A percentile compares a stretch with the other conserved stretches of the same genome.
phyloP scores from a whole-genome alignment of 1,140 invertebrate genomes.

The Dendroctonus valens region DNA sequence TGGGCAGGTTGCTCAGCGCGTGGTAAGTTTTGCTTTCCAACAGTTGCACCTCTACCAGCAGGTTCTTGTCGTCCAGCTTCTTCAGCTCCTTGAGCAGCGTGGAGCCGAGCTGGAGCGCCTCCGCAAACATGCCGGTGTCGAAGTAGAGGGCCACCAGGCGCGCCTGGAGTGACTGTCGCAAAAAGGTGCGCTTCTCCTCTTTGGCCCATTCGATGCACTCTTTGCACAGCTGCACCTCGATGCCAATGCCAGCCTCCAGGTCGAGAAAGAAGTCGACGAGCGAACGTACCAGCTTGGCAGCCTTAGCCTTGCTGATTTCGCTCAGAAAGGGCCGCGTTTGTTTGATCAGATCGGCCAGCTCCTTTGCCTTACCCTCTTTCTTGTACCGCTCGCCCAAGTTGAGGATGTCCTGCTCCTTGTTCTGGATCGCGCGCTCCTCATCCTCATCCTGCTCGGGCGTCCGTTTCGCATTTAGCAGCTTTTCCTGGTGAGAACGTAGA shows the following conservation, averaged over 20 bases:
- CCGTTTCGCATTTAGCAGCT: constrained; percentile 70
- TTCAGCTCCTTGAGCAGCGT: constrained; percentile 92
- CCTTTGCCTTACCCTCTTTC: constrained; percentile 89
- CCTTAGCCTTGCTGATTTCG: constrained; percentile 97
- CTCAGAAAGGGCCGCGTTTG: constrained; percentile 90
- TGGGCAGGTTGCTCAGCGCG: constrained; percentile 93
- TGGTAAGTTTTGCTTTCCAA: constrained; percentile 99
- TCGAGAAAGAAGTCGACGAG: constrained; percentile 97
- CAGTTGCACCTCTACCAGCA: constrained; percentile 94
- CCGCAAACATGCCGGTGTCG: constrained; percentile 86
- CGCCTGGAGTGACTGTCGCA: constrained; percentile 93
- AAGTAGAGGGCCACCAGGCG: constrained; percentile 92
- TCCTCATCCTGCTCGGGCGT: constrained; percentile 69
- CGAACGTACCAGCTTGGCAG: constrained; percentile 94
- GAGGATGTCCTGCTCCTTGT: constrained; percentile 87
- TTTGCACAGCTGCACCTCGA: constrained; percentile 86
- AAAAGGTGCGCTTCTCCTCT: constrained; percentile 93
- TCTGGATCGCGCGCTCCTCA: constrained; percentile 82
- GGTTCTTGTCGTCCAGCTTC: constrained; percentile 98
- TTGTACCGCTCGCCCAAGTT: constrained; percentile 87
- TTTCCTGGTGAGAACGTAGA: constrained; percentile 68
- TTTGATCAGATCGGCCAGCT: constrained; percentile 91
- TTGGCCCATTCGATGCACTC: constrained; percentile 99
- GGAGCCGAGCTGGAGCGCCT: constrained; percentile 81
- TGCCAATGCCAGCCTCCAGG: constrained; percentile 90